Base-by-base conservation (phyloP, 2,888 invertebrate species). In the Heliconius charithonia region DNA sequence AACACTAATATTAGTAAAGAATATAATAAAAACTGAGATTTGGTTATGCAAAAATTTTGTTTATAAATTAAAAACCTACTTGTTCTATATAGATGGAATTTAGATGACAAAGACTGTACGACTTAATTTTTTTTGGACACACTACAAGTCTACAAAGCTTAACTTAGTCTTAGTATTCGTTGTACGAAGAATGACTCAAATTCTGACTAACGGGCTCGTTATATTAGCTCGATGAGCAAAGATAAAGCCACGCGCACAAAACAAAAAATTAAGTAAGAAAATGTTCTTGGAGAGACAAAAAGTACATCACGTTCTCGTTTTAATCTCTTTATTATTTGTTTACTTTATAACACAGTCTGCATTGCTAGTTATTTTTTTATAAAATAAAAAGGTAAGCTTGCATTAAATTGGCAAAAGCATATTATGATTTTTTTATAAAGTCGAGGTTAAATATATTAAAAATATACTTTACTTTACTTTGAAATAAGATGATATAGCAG, bases 201-300 rank as follows among this genome's bases (percentile, higher is more conserved):
- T 74, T 74, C 74, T 74, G 74, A 74, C 41, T 74, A 74, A 63
- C 63, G 63, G 74, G 41, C 62, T 74, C 41, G 62, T 74, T 74
- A 74, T 74, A 74, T 63, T 74, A 72, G 59, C 72, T 56, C 25
- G 72, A 72, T 72, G 72, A 72, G 59, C 72, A 72, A 72, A 72
- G 72, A 72, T 72, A 72, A 72, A 72, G 72, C 56, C 51, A 72
- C 59, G 72, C 59, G 72, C 59, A 25, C 72, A 56, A 72, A 72
- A 72, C 59, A 72, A 72, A 72, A 72, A 59, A 72, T 72, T 59
- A 72, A 72, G 25, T n/a, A 72, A 72, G 72, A 72, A 72, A 72
- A 72, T 72, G 72, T 56, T 72, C 72, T 72, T 59, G 9, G 3
- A 25, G 72, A 72, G 72, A 72, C 59, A 72, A 72, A 72, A 72